Base-by-base conservation (phyloP, 1,140 invertebrate species). In the Cydia amplana region DNA sequence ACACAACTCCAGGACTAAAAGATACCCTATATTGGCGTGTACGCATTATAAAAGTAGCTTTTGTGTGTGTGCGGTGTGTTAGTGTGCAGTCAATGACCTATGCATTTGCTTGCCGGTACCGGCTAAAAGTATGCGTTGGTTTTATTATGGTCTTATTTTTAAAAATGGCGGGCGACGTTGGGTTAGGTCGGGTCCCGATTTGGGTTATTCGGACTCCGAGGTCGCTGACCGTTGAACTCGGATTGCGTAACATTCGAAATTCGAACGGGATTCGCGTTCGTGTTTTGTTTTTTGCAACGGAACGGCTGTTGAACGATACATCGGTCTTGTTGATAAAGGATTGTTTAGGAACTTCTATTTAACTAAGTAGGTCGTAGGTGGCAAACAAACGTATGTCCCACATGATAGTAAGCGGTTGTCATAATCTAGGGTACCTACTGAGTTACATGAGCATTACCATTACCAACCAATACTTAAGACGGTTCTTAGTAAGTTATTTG, bases 101-200 rank as follows among this genome's bases (percentile, higher is more conserved):
- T 85, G 87, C 90, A 90, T 89, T 90, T 88, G 88, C 89, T 89
- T 86, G 88, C 85, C 85, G 85, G 74, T 89, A 90, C 88, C 86
- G 87, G 88, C 90, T 91, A 91, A 91, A 91, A 90, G 91, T 91
- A 91, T 91, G 89, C 91, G 88, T 89, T 86, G 87, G 84, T 90
- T 92, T 91, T 92, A 91, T 91, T 92, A 92, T 91, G 88, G 86
- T 88, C 89, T 93, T 93, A 89, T 91, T 91, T 77, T 91, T 90
- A 90, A 93, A 92, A 93, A 91, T 90, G 87, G 85, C 82, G 85
- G 81, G 80, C 76, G 51, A 75, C 75, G 84, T 89, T 91, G 87
- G 86, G 90, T 85, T 90, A 91, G 90, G 90, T 91, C 88, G 82
- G 80, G 77, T 74, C 80, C 51, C 72, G 46, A 76, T 76, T 76